These are phyloP conservation scores for Channa argus DNA, from an alignment of 2,113 vertebrate species.

Conservation along the genomic window DNA sequence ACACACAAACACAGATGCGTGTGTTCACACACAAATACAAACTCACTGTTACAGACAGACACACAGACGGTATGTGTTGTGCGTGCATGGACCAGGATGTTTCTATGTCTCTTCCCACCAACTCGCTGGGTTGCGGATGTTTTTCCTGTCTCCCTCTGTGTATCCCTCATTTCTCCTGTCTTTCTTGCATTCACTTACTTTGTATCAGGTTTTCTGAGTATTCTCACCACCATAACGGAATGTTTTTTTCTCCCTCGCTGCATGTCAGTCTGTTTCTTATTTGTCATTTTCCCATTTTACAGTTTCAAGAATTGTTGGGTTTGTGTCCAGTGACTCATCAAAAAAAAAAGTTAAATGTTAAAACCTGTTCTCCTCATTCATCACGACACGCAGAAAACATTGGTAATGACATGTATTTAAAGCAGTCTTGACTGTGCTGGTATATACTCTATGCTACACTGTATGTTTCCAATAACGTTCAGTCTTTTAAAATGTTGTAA, in stretches of 20 bases:
- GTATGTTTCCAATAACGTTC: not conserved
- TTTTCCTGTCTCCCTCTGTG: slow-evolving; percentile 60
- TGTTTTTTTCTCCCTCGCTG: slow-evolving; percentile 1
- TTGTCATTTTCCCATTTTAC: slow-evolving; percentile 14
- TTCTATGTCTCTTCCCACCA: slow-evolving; percentile 51
- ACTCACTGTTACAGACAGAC: slow-evolving; percentile 18
- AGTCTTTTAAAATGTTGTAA: too few species aligned
- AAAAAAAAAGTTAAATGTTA: slow-evolving; percentile 21
- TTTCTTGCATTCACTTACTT: slow-evolving; percentile 24
- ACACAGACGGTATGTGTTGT: slow-evolving; percentile 23
- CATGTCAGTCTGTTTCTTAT: slow-evolving; percentile 22
- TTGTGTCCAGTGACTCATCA: slow-evolving; percentile 24
- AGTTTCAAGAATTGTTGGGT: slow-evolving; percentile 25
- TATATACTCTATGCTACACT: not conserved
- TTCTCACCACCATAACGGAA: not conserved
- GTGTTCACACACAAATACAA: slow-evolving; percentile 19
- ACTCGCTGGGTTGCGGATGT: slow-evolving; percentile 64
- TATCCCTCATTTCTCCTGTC: slow-evolving; percentile 39
- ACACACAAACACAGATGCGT: slow-evolving; percentile 32
- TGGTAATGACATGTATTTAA: not conserved
- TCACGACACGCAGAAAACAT: not conserved
- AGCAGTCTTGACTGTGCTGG: not conserved
- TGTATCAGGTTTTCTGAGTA: not conserved
- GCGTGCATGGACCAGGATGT: slow-evolving; percentile 54
- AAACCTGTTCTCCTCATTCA: slow-evolving; percentile 23